Evolutionary conservation across 92 coral and sea anemone genomes (phyloP).

Genomic region (Scolanthus callimorphus): DNA sequence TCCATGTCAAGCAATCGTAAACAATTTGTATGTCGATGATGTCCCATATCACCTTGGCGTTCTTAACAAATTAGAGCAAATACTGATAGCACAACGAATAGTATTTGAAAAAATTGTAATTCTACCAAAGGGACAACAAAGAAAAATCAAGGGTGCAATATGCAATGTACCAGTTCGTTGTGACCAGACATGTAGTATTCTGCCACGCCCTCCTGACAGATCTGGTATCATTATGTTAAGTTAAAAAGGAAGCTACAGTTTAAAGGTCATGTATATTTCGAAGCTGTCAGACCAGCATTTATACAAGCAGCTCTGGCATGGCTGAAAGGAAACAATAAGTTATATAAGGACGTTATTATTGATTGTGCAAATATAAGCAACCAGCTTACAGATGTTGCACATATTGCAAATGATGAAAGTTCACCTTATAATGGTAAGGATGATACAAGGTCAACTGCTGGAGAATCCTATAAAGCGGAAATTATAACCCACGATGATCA

Average conservation of each 20-base stretch:
- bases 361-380: constrained; percentile 33
- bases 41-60: constrained; percentile 44
- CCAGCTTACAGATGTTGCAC: constrained; percentile 9
- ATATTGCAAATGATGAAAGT: not conserved
- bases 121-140: constrained; percentile 60
- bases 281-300: constrained; percentile 53
- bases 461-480: no score
- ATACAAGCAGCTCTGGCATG: constrained; percentile 29
- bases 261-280: constrained; percentile 64
- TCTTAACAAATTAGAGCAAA: constrained; percentile 60
- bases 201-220: constrained; percentile 61
- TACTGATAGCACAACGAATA: constrained; percentile 50
- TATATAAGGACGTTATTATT: constrained; percentile 24
- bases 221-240: constrained; percentile 53
- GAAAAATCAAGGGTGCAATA: constrained; percentile 57
- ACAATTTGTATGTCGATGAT: constrained; percentile 46
- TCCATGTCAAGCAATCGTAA: constrained; percentile 67
- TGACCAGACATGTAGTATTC: constrained; percentile 49
- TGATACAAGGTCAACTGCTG: no score
- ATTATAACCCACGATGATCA: no score
- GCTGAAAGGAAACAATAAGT: constrained; percentile 29
- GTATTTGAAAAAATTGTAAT: constrained; percentile 54
- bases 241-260: constrained; percentile 48
- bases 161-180: constrained; percentile 70
- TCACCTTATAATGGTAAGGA: constrained; percentile 6